phyloP scores from a whole-genome alignment of 2,888 invertebrate genomes.

The Dioctria rufipes region DNA sequence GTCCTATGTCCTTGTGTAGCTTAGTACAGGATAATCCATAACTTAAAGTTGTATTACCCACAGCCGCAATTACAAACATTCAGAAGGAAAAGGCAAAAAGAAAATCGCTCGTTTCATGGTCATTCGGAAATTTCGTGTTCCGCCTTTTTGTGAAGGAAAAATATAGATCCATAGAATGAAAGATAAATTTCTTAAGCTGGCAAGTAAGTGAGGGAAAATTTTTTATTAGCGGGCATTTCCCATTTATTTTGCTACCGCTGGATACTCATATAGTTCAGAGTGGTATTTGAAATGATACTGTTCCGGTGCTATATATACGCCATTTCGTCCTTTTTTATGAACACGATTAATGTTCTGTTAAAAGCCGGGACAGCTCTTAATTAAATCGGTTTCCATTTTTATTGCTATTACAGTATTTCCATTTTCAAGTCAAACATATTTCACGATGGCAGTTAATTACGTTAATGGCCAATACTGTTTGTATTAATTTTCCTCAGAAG shows the following conservation, averaged over 20 bases:
- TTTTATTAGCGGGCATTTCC: constrained; percentile 47
- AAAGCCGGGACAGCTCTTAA: constrained; percentile 27
- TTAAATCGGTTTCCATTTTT: constrained; percentile 39
- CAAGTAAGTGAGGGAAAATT: constrained; percentile 32
- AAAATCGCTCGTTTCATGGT: constrained; percentile 23
- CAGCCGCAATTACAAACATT: background rate
- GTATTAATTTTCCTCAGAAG: too few species aligned
- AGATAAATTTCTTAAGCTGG: background rate
- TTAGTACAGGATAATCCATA: constrained; percentile 31
- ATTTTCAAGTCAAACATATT: constrained; percentile 38
- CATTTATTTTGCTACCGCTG: constrained; percentile 30
- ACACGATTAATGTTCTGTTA: constrained; percentile 43
- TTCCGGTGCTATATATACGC: background rate
- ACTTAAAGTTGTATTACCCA: constrained; percentile 45
- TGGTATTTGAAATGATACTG: constrained; percentile 2
- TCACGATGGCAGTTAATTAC: constrained; percentile 29
- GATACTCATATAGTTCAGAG: too few species aligned
- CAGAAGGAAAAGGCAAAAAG: constrained; percentile 1
- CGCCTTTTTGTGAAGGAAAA: constrained; percentile 26
- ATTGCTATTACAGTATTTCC: constrained; percentile 15
- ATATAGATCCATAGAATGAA: constrained; percentile 23
- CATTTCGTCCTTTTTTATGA: constrained; percentile 20
- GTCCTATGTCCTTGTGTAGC: constrained; percentile 34
- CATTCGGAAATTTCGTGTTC: background rate
- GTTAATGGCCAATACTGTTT: constrained; percentile 2